Conservation (phyloP, 2,797 vertebrate genomes). For the Sebastes iracundus region DNA sequence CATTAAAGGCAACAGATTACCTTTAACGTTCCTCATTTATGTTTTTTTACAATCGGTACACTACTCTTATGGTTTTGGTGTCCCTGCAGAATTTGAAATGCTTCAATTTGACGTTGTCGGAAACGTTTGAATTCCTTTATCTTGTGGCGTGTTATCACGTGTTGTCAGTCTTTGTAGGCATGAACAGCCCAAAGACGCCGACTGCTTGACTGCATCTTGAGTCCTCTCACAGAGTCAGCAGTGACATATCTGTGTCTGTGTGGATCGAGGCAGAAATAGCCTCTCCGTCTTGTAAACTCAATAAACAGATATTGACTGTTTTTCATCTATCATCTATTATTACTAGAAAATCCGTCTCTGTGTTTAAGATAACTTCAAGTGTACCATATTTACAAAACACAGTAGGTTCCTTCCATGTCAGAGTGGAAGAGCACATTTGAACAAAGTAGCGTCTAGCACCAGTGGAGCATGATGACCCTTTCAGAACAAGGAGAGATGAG, state of each 20-base stretch:
- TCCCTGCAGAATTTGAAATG: background rate
- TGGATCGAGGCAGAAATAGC: background rate
- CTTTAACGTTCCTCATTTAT: background rate
- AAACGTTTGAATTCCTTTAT: background rate
- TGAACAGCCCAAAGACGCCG: background rate
- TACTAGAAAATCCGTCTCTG: rapidly evolving
- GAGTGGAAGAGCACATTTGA: background rate
- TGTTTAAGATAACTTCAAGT: background rate
- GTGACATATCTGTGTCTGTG: background rate
- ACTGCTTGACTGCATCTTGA: background rate
- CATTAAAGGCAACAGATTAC: background rate
- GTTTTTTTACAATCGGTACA: too few relatives aligned
- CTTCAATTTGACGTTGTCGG: background rate
- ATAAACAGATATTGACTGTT: background rate
- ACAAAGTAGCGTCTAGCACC: background rate
- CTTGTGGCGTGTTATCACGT: background rate
- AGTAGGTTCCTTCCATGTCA: background rate
- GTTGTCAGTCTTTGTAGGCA: background rate
- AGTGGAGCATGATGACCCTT: background rate
- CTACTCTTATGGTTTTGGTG: background rate
- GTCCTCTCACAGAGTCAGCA: background rate
- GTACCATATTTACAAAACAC: background rate
- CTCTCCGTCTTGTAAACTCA: background rate
- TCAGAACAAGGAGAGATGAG: background rate
- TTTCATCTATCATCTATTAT: background rate